A percentile compares a stretch with the other conserved stretches of the same genome.
These are phyloP conservation scores for Zosterops lateralis DNA, from an alignment of 2,113 vertebrate species.

Conservation along the genomic window DNA sequence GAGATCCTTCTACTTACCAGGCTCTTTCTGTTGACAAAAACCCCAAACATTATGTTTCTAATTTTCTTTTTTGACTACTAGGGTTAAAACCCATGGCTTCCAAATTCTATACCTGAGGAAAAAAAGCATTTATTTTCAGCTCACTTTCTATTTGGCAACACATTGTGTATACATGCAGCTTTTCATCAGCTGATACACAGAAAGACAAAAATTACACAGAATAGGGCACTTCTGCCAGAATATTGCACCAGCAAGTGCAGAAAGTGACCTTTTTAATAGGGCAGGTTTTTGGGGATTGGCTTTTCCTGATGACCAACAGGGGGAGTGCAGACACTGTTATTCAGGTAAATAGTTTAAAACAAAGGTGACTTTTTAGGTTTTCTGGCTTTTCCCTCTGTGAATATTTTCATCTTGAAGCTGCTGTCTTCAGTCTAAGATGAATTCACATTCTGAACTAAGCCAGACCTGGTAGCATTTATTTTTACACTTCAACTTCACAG, in stretches of 20 bases:
- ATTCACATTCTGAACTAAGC: neutral
- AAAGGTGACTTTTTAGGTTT: neutral
- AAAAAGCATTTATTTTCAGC: neutral
- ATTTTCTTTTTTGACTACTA: neutral
- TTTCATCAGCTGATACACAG: neutral
- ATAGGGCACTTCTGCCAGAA: neutral
- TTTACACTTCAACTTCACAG: neutral
- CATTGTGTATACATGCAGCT: neutral
- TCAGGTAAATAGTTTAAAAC: neutral
- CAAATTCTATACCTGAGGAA: neutral
- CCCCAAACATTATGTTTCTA: neutral
- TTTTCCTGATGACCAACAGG: neutral
- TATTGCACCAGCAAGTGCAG: neutral
- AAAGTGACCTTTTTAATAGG: neutral
- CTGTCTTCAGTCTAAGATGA: neutral
- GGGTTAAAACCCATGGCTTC: neutral
- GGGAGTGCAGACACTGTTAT: constrained; percentile 28
- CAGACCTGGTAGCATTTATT: neutral
- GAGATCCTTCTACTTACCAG: neutral
- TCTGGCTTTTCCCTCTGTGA: neutral
- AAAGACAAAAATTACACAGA: neutral
- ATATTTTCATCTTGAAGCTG: neutral
- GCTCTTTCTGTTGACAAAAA: neutral
- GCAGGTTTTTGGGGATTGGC: neutral
- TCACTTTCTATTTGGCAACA: neutral